Evolutionary conservation across 1,140 invertebrate genomes (phyloP).

Genomic region (Leptonema lineaticorne): DNA sequence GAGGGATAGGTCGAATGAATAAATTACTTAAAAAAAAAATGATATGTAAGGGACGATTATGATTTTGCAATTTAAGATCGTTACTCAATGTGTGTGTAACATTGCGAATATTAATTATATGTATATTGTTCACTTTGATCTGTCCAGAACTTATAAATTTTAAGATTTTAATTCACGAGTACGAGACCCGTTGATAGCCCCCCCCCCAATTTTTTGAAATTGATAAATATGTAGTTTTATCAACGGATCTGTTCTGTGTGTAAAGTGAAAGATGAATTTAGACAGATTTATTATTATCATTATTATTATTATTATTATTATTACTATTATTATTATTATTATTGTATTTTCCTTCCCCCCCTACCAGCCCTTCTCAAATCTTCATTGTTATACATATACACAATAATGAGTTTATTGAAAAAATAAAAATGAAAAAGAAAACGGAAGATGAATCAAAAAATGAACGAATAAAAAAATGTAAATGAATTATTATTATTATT

Average conservation of each 20-base stretch:
- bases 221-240: slow-evolving; percentile 25
- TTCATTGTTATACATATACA: slow-evolving; percentile 35
- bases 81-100: slow-evolving; percentile 28
- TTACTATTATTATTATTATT: too few species aligned
- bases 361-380: too few species aligned
- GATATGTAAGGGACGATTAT: too few species aligned
- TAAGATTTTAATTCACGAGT: slow-evolving; percentile 28
- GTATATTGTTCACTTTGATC: slow-evolving; percentile 28
- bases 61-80: slow-evolving; percentile 46
- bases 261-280: slow-evolving; percentile 28
- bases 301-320: too few species aligned
- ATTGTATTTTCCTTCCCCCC: too few species aligned
- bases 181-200: slow-evolving; percentile 28
- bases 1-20: slow-evolving; percentile 31
- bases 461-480: too few species aligned
- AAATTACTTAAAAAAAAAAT: slow-evolving; percentile 47
- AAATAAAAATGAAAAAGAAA: too few species aligned
- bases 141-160: slow-evolving; percentile 34
- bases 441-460: too few species aligned
- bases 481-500: too few species aligned
- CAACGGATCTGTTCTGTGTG: slow-evolving; percentile 22
- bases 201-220: too few species aligned
- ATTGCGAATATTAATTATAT: background rate
- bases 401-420: too few species aligned
- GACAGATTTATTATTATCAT: slow-evolving; percentile 34